These are phyloP conservation scores for Calephelis perditalis DNA, from an alignment of 2,888 invertebrate genomes.

Conservation along the genomic window DNA sequence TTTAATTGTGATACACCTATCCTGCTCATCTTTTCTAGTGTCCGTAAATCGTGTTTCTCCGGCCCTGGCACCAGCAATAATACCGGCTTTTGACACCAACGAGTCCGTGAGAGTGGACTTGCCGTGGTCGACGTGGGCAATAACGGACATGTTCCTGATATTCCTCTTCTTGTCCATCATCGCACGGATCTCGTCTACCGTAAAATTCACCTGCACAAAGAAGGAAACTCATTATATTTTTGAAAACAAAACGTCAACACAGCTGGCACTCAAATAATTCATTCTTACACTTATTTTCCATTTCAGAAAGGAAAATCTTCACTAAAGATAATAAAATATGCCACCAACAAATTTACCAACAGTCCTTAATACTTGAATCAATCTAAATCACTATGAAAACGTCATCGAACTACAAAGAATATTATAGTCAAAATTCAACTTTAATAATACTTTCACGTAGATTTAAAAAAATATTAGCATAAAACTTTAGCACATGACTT, in stretches of 20 bases:
- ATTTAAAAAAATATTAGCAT: constrained; percentile 52
- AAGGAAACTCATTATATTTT: constrained; percentile 55
- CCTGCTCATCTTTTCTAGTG: constrained; percentile 99
- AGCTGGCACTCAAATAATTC: constrained; percentile 40
- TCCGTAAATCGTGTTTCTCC: constrained; percentile 99
- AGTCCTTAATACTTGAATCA: constrained; percentile 40
- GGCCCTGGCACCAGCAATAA: constrained; percentile 98
- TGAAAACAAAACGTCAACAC: constrained; percentile 45
- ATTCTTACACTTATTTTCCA: constrained; percentile 41
- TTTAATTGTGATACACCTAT: constrained; percentile 99
- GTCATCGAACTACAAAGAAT: constrained; percentile 67
- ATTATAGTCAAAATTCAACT: constrained; percentile 42
- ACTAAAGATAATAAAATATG: neutral
- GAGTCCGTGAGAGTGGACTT: constrained; percentile 99
- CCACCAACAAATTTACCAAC: neutral
- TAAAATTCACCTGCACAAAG: constrained; percentile 97
- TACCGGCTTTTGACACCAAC: constrained; percentile 99
- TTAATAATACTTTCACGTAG: constrained; percentile 36
- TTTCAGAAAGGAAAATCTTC: neutral
- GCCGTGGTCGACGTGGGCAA: constrained; percentile 99
- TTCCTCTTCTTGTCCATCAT: constrained; percentile 99
- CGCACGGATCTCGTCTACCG: constrained; percentile 99
- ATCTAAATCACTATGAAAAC: constrained; percentile 58
- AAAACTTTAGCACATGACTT: constrained; percentile 42
- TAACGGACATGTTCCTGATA: constrained; percentile 99